phyloP scores from a whole-genome alignment of 2,797 vertebrate species.

The Adrianichthys oophorus region DNA sequence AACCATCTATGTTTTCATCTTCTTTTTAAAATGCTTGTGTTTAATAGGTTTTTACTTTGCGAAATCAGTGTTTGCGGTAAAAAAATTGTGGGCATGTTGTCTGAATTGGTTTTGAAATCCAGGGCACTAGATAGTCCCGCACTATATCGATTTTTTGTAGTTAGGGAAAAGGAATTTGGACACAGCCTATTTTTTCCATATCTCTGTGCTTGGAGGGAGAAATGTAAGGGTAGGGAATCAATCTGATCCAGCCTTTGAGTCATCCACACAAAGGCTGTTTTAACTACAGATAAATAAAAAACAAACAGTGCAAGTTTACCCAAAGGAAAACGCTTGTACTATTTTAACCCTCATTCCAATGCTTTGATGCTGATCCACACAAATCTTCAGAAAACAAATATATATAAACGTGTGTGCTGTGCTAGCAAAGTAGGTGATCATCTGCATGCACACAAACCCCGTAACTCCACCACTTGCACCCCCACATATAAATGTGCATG shows the following conservation, averaged over 20 bases:
- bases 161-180: too few relatives aligned
- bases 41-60: too few relatives aligned
- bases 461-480: conserved; percentile 7
- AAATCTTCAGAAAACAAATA: conserved; percentile 18
- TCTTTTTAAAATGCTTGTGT: too few relatives aligned
- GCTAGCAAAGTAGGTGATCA: conserved; percentile 17
- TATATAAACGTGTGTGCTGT: conserved; percentile 14
- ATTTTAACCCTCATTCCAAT: conserved; percentile 20
- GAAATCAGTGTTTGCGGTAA: too few relatives aligned
- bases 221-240: too few relatives aligned
- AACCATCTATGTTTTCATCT: too few relatives aligned
- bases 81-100: too few relatives aligned
- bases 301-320: conserved; percentile 18
- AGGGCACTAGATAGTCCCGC: too few relatives aligned
- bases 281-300: conserved; percentile 1
- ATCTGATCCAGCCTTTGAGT: too few relatives aligned
- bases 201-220: too few relatives aligned
- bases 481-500: conserved; percentile 2
- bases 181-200: background rate
- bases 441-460: conserved; percentile 26
- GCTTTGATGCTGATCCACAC: conserved; percentile 21
- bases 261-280: background rate
- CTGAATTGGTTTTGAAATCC: too few relatives aligned
- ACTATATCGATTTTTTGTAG: too few relatives aligned
- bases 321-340: conserved; percentile 18